Percentiles rank a stretch among this genome's conserved stretches.
Conservation (phyloP, 2,797 vertebrate species). For the Falco cherrug region DNA sequence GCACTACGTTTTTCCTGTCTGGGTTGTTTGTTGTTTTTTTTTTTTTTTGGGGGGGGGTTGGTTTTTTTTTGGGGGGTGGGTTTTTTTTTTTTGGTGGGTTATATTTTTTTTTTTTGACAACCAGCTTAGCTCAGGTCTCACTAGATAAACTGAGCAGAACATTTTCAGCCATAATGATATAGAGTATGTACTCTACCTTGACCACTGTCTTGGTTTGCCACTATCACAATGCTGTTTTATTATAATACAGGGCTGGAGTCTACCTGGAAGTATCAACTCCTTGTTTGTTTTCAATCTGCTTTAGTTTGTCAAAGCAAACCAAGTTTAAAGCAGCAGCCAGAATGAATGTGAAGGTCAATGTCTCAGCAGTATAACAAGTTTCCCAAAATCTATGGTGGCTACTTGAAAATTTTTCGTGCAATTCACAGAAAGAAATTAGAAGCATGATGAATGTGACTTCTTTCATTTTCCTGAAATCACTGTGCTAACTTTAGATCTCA, state of each 20-base stretch:
- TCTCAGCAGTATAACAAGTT: background rate
- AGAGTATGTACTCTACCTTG: background rate
- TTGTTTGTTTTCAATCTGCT: background rate
- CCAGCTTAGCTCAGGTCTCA: background rate
- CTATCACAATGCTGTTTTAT: background rate
- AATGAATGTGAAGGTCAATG: background rate
- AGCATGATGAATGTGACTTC: background rate
- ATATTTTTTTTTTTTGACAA: background rate
- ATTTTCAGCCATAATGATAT: background rate
- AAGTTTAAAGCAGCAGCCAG: background rate
- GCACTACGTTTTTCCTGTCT: background rate
- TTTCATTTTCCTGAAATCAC: background rate
- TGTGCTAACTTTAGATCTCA: background rate
- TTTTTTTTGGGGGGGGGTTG: too few species aligned
- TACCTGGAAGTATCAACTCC: background rate
- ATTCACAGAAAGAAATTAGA: background rate
- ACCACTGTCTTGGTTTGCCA: background rate
- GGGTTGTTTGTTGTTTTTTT: too few species aligned
- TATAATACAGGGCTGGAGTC: background rate
- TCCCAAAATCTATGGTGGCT: background rate
- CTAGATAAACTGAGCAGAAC: background rate
- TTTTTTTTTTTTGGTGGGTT: background rate
- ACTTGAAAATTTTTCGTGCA: background rate
- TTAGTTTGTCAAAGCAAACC: background rate
- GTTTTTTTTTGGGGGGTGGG: too few species aligned